A percentile compares a stretch with the other conserved stretches of the same genome.
Conservation (phyloP, 2,888 invertebrate species). For the Drosophila paucipuncta region DNA sequence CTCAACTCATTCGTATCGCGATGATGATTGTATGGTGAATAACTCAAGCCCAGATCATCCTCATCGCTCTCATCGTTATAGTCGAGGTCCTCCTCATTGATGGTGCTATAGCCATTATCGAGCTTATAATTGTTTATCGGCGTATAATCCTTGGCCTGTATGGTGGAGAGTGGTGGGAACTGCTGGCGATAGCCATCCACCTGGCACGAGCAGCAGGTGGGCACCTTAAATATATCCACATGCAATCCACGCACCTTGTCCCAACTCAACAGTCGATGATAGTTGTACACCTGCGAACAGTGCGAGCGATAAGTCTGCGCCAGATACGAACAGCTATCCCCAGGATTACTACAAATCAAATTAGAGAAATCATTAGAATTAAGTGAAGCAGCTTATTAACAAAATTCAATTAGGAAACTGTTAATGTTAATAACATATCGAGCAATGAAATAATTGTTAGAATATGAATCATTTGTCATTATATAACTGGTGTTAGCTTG, state of each 20-base stretch:
- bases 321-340: slow-evolving; percentile 91
- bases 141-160: slow-evolving; percentile 76
- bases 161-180: slow-evolving; percentile 87
- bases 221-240: slow-evolving; percentile 94
- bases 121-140: slow-evolving; percentile 48
- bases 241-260: slow-evolving; percentile 92
- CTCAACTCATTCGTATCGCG: slow-evolving; percentile 76
- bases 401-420: neutral
- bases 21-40: slow-evolving; percentile 44
- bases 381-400: neutral
- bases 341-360: slow-evolving; percentile 88
- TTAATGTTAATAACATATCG: neutral
- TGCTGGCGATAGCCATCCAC: slow-evolving; percentile 91
- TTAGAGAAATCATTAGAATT: slow-evolving; percentile 11
- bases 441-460: neutral
- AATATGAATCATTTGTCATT: neutral
- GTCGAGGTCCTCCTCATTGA: slow-evolving; percentile 81
- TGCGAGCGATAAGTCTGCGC: slow-evolving; percentile 92
- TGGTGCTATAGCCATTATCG: slow-evolving; percentile 65
- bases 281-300: slow-evolving; percentile 93
- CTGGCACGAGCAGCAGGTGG: slow-evolving; percentile 93
- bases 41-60: slow-evolving; percentile 70
- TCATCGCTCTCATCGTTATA: slow-evolving; percentile 82
- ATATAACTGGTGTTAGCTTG: neutral
- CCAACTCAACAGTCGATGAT: slow-evolving; percentile 93